A percentile compares a stretch with the other conserved stretches of the same genome.
Conservation (phyloP, 2,888 invertebrate species). For the Stenodera caucasica region DNA sequence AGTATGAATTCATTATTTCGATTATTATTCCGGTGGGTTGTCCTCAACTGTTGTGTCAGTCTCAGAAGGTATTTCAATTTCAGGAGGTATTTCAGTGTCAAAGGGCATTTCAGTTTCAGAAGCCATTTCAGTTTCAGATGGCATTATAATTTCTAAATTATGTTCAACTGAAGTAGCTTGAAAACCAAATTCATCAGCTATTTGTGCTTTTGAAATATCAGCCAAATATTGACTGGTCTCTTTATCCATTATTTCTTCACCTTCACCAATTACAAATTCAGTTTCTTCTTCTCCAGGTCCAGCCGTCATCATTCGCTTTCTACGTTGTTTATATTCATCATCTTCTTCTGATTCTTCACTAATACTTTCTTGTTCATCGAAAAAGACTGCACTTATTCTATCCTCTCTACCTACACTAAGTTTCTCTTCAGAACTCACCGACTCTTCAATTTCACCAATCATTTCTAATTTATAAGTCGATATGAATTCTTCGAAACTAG, state of each 20-base stretch:
- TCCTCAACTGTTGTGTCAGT: background rate
- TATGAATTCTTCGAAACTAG: conserved; percentile 39
- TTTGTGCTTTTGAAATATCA: background rate
- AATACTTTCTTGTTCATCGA: conserved; percentile 36
- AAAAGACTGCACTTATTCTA: conserved; percentile 36
- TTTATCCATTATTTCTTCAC: no score
- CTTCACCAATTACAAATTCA: background rate
- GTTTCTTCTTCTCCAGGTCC: background rate
- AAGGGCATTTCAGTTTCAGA: background rate
- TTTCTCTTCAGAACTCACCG: conserved; percentile 12
- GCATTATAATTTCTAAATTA: background rate
- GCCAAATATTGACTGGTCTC: background rate
- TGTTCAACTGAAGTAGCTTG: background rate
- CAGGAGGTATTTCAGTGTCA: no score
- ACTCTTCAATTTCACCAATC: background rate
- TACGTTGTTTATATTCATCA: background rate
- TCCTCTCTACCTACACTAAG: conserved; percentile 26
- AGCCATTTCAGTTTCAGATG: background rate
- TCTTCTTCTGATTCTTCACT: conserved; percentile 31
- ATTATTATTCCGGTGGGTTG: background rate
- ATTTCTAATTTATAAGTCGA: conserved; percentile 3
- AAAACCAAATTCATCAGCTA: background rate
- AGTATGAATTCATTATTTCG: background rate
- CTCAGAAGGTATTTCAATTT: background rate
- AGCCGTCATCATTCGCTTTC: background rate